Conservation (phyloP, 1,140 invertebrate species). For the Xylocopa sonorina region DNA sequence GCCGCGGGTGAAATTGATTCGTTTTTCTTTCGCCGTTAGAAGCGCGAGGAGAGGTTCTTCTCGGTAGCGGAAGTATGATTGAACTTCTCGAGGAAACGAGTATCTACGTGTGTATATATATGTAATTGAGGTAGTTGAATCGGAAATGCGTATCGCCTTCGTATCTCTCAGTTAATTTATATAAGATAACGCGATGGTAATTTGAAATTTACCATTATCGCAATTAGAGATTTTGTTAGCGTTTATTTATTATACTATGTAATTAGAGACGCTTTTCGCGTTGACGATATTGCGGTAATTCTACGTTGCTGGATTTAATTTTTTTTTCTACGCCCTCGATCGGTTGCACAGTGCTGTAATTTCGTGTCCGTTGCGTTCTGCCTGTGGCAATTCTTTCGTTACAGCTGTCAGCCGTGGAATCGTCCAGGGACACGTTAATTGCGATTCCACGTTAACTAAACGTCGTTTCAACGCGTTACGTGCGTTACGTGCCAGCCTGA, state of each 20-base stretch:
- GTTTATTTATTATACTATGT: no score
- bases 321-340: background rate
- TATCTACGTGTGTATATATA: background rate
- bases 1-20: background rate
- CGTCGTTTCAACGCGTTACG: conserved; percentile 21
- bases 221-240: no score
- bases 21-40: background rate
- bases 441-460: conserved; percentile 10
- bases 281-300: background rate
- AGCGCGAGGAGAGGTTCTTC: no score
- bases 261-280: background rate
- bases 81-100: background rate
- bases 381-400: background rate
- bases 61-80: background rate
- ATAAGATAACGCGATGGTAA: no score
- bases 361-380: no score
- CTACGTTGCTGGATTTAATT: conserved; percentile 7
- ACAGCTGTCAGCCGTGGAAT: background rate
- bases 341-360: background rate
- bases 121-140: no score
- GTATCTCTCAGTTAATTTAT: no score
- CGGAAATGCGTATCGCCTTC: no score
- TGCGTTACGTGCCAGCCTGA: background rate
- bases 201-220: no score
- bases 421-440: background rate